Evolutionary conservation across 2,888 invertebrate genomes (phyloP).

Genomic region (Meiosimyza decipiens): DNA sequence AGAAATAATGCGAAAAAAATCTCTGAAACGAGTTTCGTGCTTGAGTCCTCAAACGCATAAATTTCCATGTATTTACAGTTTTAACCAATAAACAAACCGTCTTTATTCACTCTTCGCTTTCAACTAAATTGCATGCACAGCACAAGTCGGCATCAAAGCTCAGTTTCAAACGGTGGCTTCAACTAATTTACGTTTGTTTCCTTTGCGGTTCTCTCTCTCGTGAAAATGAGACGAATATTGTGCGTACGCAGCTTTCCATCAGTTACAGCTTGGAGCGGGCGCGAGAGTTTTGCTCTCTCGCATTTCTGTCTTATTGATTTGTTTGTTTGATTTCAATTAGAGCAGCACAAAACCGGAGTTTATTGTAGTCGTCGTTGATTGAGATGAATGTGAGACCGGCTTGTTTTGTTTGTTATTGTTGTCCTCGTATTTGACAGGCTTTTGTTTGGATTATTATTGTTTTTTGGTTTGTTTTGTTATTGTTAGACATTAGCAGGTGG

Average conservation of each 20-base stretch:
- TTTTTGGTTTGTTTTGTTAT: neutral
- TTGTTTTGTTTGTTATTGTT: neutral
- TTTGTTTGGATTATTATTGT: constrained; percentile 1
- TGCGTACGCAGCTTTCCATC: constrained; percentile 21
- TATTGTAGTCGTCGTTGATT: no score
- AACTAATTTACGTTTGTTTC: neutral
- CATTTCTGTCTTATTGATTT: no score
- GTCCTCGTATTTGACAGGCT: no score
- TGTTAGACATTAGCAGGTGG: neutral
- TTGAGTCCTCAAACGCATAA: no score
- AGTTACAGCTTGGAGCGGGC: neutral
- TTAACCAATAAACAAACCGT: neutral
- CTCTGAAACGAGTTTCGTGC: no score
- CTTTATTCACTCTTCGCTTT: constrained; percentile 2
- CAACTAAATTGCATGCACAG: constrained; percentile 13
- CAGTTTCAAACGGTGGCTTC: constrained; percentile 10
- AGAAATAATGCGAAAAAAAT: no score
- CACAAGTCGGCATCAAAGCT: constrained; percentile 15
- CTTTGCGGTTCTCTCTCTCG: constrained; percentile 8
- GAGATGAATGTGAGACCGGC: constrained; percentile 14
- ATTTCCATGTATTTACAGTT: no score
- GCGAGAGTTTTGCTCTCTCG: no score
- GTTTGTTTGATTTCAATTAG: no score
- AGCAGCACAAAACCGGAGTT: no score
- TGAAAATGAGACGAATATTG: neutral